These are phyloP conservation scores for Oncorhynchus gorbuscha DNA, from an alignment of 2,113 vertebrate genomes.

Conservation along the genomic window DNA sequence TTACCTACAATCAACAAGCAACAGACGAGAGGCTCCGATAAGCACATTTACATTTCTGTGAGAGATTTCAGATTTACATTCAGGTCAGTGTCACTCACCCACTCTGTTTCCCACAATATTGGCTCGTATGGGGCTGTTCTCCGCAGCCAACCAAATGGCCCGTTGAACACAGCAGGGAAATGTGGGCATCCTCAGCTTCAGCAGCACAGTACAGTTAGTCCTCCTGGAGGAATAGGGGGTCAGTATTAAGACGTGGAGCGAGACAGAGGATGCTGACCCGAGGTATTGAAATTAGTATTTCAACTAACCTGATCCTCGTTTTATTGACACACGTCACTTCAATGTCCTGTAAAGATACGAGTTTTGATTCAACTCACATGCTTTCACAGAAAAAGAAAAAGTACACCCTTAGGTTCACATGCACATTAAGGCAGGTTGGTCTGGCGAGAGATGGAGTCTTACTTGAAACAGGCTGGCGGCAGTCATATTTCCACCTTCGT, in stretches of 20 bases:
- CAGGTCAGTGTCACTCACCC: slow-evolving; percentile 42
- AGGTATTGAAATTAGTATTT: background rate
- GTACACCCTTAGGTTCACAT: background rate
- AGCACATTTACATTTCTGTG: background rate
- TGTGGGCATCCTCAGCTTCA: slow-evolving; percentile 34
- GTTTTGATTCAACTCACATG: background rate
- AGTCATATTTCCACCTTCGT: background rate
- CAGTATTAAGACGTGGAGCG: background rate
- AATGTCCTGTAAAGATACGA: slow-evolving; percentile 46
- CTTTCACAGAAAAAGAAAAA: background rate
- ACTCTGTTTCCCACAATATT: slow-evolving; percentile 28
- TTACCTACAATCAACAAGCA: slow-evolving; percentile 10
- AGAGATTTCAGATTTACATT: background rate
- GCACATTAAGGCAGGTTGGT: background rate
- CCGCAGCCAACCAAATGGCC: slow-evolving; percentile 33
- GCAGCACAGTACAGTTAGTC: slow-evolving; percentile 39
- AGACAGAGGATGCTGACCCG: background rate
- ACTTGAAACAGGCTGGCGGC: background rate
- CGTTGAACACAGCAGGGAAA: slow-evolving; percentile 57
- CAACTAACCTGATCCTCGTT: slow-evolving; percentile 49
- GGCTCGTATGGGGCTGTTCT: slow-evolving; percentile 26
- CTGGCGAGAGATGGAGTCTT: background rate
- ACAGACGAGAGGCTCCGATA: background rate
- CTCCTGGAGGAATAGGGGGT: slow-evolving; percentile 30
- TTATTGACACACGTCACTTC: slow-evolving; percentile 35